These are phyloP conservation scores for Oceanodroma leucorhoa DNA, from an alignment of 2,797 vertebrate species.

Conservation along the genomic window DNA sequence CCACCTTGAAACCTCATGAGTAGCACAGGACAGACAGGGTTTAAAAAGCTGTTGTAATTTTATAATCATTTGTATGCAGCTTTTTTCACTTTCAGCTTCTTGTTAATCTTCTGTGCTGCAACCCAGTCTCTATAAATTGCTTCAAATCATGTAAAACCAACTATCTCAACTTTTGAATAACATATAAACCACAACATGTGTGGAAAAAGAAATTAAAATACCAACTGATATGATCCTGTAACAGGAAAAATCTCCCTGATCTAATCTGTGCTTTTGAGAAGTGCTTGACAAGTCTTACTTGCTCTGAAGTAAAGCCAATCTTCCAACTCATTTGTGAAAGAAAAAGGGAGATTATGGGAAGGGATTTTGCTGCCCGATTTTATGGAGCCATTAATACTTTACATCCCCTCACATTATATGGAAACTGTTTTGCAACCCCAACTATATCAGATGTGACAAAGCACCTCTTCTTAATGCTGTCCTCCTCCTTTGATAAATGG, in stretches of 20 bases:
- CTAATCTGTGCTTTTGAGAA: neutral
- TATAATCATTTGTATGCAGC: neutral
- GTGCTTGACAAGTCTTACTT: neutral
- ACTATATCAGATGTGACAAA: neutral
- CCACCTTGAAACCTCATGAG: neutral
- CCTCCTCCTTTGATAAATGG: slow-evolving; percentile 1
- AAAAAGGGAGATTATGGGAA: neutral
- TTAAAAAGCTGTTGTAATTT: neutral
- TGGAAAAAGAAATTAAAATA: neutral
- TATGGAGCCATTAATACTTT: neutral
- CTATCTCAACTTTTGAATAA: neutral
- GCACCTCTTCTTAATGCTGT: neutral
- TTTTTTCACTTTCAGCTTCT: neutral
- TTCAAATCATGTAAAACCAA: neutral
- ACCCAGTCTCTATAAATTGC: neutral
- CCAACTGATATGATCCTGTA: neutral
- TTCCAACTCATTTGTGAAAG: slow-evolving; percentile 16
- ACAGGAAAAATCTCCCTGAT: neutral
- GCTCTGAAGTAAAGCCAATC: neutral
- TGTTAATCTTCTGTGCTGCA: neutral
- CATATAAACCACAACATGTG: neutral
- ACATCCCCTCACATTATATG: neutral
- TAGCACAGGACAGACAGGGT: neutral
- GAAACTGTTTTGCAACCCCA: neutral
- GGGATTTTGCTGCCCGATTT: neutral